A percentile compares a stretch with the other conserved stretches of the same genome.
Evolutionary conservation across 2,888 invertebrate species (phyloP).

Genomic region (Strigamia crassipes): DNA sequence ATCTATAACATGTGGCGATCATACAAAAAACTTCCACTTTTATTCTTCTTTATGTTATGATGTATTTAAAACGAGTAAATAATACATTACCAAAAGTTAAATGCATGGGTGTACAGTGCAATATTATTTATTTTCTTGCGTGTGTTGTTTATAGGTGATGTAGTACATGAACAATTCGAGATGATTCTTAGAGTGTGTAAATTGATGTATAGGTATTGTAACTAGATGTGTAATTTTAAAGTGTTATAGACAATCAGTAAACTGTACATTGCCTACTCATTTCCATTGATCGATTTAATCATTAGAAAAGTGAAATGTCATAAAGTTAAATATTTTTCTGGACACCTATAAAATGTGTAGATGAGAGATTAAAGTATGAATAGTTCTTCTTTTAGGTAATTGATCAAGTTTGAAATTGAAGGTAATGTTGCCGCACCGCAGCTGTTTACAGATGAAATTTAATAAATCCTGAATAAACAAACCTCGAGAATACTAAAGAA

Average conservation of each 20-base stretch:
- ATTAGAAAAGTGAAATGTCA: neutral
- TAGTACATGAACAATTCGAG: neutral
- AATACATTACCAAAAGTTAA: neutral
- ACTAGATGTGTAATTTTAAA: neutral
- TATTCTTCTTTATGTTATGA: neutral
- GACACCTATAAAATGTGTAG: slow-evolving; percentile 10
- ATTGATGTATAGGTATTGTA: neutral
- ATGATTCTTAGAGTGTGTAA: neutral
- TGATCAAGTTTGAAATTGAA: neutral
- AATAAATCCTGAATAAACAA: too few species aligned
- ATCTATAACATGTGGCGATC: neutral
- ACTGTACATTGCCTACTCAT: neutral
- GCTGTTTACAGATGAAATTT: too few species aligned
- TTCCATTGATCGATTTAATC: neutral
- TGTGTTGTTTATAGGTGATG: neutral
- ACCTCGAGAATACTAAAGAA: too few species aligned
- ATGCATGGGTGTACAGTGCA: slow-evolving; percentile 4
- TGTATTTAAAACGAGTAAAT: slow-evolving; percentile 1
- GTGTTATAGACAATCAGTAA: neutral
- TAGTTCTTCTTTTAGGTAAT: neutral
- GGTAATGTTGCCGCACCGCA: too few species aligned
- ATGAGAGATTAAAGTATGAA: neutral
- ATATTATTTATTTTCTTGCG: neutral
- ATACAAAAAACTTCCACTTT: neutral
- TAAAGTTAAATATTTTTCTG: neutral